Evolutionary conservation across 2,113 vertebrate species (phyloP).

Genomic region (Grus americana): DNA sequence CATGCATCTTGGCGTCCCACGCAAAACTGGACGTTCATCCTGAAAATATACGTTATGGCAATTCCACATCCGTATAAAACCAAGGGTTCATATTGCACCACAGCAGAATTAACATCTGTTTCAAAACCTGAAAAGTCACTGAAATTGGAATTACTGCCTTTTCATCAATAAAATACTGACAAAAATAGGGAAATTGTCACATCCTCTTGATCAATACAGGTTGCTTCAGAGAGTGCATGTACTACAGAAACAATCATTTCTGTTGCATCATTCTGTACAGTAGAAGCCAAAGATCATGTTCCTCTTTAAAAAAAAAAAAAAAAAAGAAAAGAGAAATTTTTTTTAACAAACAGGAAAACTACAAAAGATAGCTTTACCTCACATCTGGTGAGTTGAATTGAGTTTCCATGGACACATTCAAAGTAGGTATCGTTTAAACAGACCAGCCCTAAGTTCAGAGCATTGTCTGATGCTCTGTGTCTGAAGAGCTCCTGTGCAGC

Average conservation of each 20-base stretch:
- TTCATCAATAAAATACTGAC: not conserved
- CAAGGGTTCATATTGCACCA: not conserved
- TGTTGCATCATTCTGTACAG: not conserved
- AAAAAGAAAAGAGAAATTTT: not conserved
- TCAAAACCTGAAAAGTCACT: not conserved
- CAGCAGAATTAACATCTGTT: not conserved
- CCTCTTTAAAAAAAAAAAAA: not conserved
- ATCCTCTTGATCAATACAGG: not conserved
- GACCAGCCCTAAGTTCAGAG: not conserved
- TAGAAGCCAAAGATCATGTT: not conserved
- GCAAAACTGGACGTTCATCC: not conserved
- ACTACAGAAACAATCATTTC: not conserved
- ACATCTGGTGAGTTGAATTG: not conserved
- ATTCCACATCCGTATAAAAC: not conserved
- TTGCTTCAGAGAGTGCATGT: not conserved
- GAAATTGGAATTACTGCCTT: not conserved
- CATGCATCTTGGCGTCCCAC: not conserved
- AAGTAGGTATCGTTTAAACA: not conserved
- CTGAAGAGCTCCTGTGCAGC: not conserved
- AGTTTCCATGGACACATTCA: not conserved
- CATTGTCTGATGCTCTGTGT: not conserved
- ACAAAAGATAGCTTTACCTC: not conserved
- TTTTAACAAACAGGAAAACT: not conserved
- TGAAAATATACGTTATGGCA: not conserved
- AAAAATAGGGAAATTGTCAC: not conserved